Percentiles rank a stretch among this genome's conserved stretches.
Evolutionary conservation across 2,113 vertebrate species (phyloP).

Genomic region (Rhinolophus sinicus): DNA sequence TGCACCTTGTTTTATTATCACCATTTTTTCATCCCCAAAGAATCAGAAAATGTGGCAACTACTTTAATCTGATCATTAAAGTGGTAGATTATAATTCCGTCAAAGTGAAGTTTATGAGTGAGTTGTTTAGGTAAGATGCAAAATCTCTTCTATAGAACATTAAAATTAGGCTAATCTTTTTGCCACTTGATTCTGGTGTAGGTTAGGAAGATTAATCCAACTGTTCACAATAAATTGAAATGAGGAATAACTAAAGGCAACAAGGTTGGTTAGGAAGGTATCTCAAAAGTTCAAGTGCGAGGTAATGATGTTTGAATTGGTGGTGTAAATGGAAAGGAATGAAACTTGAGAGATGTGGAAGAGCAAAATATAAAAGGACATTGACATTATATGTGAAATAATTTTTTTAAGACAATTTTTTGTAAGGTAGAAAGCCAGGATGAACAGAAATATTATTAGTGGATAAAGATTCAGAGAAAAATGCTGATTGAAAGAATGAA

Average conservation of each 20-base stretch:
- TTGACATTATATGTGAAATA: background rate
- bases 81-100: background rate
- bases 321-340: background rate
- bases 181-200: background rate
- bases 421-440: background rate
- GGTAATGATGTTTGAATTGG: background rate
- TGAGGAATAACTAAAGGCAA: background rate
- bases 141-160: background rate
- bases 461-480: background rate
- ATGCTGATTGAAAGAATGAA: background rate
- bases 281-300: background rate
- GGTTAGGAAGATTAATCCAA: background rate
- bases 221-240: background rate
- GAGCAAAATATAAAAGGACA: background rate
- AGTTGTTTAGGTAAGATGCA: background rate
- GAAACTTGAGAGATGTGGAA: background rate
- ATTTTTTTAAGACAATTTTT: background rate
- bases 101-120: background rate
- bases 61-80: background rate
- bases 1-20: background rate
- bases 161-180: background rate
- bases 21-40: background rate
- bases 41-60: conserved; percentile 47
- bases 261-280: background rate
- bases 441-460: background rate